These are phyloP conservation scores for Atherix ibis DNA, from an alignment of 2,888 invertebrate genomes.

Conservation along the genomic window DNA sequence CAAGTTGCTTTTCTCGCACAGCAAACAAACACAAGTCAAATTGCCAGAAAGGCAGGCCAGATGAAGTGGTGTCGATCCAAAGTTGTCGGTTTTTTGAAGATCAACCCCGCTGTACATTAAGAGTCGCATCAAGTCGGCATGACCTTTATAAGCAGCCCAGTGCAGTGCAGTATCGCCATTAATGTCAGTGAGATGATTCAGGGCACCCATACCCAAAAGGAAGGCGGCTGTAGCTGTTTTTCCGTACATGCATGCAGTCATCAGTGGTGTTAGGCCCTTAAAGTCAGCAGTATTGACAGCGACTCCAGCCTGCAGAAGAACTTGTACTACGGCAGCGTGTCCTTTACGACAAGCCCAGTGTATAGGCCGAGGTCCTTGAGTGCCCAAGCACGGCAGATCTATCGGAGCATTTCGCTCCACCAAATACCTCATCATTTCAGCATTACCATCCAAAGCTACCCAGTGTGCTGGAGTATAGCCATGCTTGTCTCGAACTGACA, in stretches of 20 bases:
- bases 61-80: slow-evolving; percentile 82
- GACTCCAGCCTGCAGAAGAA: slow-evolving; percentile 61
- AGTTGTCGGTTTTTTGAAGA: slow-evolving; percentile 77
- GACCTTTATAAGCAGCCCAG: slow-evolving; percentile 90
- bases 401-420: slow-evolving; percentile 71
- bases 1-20: slow-evolving; percentile 83
- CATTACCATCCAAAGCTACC: slow-evolving; percentile 69
- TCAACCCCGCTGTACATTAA: slow-evolving; percentile 85
- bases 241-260: slow-evolving; percentile 89
- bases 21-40: slow-evolving; percentile 66
- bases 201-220: slow-evolving; percentile 75
- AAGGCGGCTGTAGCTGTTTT: slow-evolving; percentile 81
- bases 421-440: slow-evolving; percentile 75
- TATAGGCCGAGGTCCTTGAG: slow-evolving; percentile 78
- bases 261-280: slow-evolving; percentile 72
- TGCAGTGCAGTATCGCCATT: slow-evolving; percentile 88
- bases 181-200: slow-evolving; percentile 72
- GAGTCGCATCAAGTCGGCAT: slow-evolving; percentile 71
- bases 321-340: slow-evolving; percentile 77
- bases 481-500: slow-evolving; percentile 74
- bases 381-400: slow-evolving; percentile 73
- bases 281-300: slow-evolving; percentile 81
- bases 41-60: slow-evolving; percentile 80
- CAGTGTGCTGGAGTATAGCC: slow-evolving; percentile 90
- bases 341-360: slow-evolving; percentile 93